A percentile compares a stretch with the other conserved stretches of the same genome.
phyloP scores from a whole-genome alignment of 1,140 invertebrate species.

The Hormaphis cornu region DNA sequence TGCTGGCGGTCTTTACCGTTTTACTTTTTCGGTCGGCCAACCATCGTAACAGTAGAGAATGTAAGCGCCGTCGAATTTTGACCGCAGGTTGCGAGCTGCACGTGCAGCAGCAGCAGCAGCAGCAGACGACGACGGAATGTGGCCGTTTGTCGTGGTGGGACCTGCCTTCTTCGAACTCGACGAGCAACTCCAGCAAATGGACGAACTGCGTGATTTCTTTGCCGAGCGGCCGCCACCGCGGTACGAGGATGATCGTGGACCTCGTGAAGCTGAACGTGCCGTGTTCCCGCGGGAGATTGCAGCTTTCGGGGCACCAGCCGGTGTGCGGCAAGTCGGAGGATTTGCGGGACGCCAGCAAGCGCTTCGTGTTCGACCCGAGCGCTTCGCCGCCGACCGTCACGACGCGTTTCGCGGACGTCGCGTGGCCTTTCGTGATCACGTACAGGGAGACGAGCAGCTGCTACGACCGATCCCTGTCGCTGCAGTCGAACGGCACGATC shows the following conservation, averaged over 20 bases:
- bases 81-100: slow-evolving; percentile 42
- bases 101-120: no score
- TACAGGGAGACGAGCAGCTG: slow-evolving; percentile 56
- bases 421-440: slow-evolving; percentile 50
- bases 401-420: slow-evolving; percentile 46
- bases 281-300: slow-evolving; percentile 49
- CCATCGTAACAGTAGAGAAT: no score
- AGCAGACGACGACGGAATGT: slow-evolving; percentile 35
- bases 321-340: slow-evolving; percentile 57
- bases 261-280: slow-evolving; percentile 54
- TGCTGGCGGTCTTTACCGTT: no score
- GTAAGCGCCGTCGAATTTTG: no score
- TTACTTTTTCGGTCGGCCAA: no score
- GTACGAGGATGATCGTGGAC: slow-evolving; percentile 50
- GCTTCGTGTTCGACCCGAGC: slow-evolving; percentile 47
- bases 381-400: slow-evolving; percentile 41
- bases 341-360: slow-evolving; percentile 46
- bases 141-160: slow-evolving; percentile 34
- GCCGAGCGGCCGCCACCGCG: slow-evolving; percentile 39
- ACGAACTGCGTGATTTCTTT: no score
- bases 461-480: slow-evolving; percentile 52
- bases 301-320: slow-evolving; percentile 40
- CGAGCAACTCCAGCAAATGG: background rate
- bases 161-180: background rate
- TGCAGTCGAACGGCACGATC: slow-evolving; percentile 52